Conservation (phyloP, 1,140 invertebrate genomes). For the Phenacoccus solenopsis region DNA sequence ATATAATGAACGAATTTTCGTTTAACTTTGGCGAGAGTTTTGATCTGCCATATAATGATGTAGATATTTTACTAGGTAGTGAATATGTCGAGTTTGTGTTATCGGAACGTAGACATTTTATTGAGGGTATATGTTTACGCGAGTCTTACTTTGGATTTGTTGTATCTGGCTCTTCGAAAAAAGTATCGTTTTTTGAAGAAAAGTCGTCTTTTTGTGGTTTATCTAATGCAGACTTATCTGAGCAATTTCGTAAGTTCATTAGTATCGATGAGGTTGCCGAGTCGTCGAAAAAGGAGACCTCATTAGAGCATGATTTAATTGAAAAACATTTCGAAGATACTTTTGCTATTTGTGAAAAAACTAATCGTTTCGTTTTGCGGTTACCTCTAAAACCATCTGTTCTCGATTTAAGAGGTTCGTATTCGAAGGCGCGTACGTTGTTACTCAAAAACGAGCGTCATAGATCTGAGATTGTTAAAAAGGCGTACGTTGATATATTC, state of each 20-base stretch:
- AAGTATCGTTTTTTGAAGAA: neutral
- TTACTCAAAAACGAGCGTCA: neutral
- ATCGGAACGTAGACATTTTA: neutral
- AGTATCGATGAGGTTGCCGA: neutral
- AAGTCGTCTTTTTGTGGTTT: neutral
- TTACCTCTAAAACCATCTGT: neutral
- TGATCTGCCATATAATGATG: neutral
- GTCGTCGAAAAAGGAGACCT: neutral
- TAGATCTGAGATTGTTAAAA: neutral
- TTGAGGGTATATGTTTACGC: neutral
- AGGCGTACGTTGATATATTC: neutral
- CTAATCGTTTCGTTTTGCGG: neutral
- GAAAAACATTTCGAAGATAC: neutral
- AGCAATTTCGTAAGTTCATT: neutral
- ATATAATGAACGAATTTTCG: neutral
- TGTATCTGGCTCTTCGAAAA: neutral
- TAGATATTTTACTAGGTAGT: neutral
- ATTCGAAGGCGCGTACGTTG: neutral
- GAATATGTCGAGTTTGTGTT: neutral
- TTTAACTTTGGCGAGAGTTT: neutral
- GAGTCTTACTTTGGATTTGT: neutral
- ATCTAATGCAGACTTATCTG: neutral
- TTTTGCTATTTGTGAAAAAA: neutral
- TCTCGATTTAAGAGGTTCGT: neutral
- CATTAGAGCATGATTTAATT: neutral